Percentiles rank a stretch among this genome's conserved stretches.
These are phyloP conservation scores for Psilanteris sp. DNA, from an alignment of 1,140 invertebrate species.

Conservation along the genomic window DNA sequence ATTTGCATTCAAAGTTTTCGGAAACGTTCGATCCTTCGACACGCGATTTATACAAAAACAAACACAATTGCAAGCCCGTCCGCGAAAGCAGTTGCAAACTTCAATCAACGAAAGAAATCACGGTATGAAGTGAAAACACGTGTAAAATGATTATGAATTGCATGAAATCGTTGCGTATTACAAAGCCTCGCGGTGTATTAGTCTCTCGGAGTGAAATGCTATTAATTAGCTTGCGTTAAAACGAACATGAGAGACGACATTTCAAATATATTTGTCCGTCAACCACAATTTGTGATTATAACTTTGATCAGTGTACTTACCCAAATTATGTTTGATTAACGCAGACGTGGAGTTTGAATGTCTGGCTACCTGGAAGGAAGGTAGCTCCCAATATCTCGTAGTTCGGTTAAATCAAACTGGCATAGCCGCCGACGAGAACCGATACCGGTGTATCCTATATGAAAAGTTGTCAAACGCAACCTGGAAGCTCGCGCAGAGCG, in stretches of 20 bases:
- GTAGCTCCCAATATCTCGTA: conserved; percentile 89
- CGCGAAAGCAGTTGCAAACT: too few relatives aligned
- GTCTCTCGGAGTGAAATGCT: conserved; percentile 13
- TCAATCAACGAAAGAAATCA: too few relatives aligned
- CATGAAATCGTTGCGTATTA: too few relatives aligned
- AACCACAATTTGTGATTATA: conserved; percentile 59
- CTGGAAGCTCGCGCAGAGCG: conserved; percentile 86
- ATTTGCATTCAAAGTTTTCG: too few relatives aligned
- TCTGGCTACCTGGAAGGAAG: conserved; percentile 91
- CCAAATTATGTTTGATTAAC: conserved; percentile 62
- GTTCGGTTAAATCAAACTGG: conserved; percentile 82
- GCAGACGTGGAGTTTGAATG: conserved; percentile 91
- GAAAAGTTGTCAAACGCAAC: conserved; percentile 76
- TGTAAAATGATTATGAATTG: too few relatives aligned
- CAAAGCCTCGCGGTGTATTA: too few relatives aligned
- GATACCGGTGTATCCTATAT: conserved; percentile 86
- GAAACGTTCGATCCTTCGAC: too few relatives aligned
- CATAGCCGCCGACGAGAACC: conserved; percentile 81
- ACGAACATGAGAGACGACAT: conserved; percentile 36
- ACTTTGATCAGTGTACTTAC: conserved; percentile 66
- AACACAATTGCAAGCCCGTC: too few relatives aligned
- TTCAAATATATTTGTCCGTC: conserved; percentile 61
- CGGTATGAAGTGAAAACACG: too few relatives aligned
- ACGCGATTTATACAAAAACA: too few relatives aligned
- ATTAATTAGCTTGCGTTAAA: conserved; percentile 60